Percentiles rank a stretch among this genome's conserved stretches.
Conservation (phyloP, 1,140 invertebrate genomes). For the Marisa cornuarietis region DNA sequence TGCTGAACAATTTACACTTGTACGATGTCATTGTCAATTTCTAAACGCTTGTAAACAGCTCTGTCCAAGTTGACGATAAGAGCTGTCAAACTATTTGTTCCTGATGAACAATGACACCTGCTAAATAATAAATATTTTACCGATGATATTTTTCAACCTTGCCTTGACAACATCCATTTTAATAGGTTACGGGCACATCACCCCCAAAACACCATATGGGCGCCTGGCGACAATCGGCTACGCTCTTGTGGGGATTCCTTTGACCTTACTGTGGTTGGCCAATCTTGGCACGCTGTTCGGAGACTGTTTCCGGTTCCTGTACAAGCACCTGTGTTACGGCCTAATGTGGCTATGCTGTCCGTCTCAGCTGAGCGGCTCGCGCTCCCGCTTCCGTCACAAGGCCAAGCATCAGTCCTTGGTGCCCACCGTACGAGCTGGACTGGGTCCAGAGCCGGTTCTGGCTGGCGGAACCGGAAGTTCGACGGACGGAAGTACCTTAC, state of each 20-base stretch:
- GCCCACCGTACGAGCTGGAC: too few relatives aligned
- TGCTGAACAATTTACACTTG: too few relatives aligned
- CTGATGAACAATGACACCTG: not conserved
- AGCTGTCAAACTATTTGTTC: not conserved
- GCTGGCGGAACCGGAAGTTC: not conserved
- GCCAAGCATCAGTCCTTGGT: not conserved
- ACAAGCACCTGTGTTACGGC: slow-evolving; percentile 82
- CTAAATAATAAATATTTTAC: not conserved
- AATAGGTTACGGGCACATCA: slow-evolving; percentile 92
- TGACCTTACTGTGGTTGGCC: slow-evolving; percentile 89
- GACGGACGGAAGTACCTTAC: not conserved
- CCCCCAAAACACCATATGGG: slow-evolving; percentile 86
- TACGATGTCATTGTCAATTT: too few relatives aligned
- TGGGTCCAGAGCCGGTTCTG: too few relatives aligned
- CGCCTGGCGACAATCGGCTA: slow-evolving; percentile 94
- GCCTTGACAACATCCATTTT: slow-evolving; percentile 10
- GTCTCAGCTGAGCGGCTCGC: not conserved
- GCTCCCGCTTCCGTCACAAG: not conserved
- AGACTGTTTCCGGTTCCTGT: slow-evolving; percentile 94
- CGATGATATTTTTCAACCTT: not conserved
- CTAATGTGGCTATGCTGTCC: not conserved
- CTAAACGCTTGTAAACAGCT: not conserved
- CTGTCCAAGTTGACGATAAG: not conserved
- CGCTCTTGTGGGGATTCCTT: slow-evolving; percentile 95
- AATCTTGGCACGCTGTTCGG: slow-evolving; percentile 97